Percentiles rank a stretch among this genome's conserved stretches.
Conservation (phyloP, 2,797 vertebrate genomes). For the Acanthurus leucopareius region DNA sequence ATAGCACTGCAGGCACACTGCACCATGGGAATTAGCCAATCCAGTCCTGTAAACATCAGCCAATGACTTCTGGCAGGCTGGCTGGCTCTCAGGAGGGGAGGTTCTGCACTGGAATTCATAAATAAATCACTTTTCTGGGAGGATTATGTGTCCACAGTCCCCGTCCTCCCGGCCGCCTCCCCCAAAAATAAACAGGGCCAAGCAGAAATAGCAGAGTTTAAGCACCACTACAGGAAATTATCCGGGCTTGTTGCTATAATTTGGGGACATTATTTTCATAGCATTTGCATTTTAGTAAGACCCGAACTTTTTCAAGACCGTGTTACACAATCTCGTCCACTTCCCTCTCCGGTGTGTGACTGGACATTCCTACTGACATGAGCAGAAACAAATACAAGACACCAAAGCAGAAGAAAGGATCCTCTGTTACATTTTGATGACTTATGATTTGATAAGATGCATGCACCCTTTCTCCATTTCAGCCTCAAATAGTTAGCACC, state of each 20-base stretch:
- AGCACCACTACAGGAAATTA: slow-evolving; percentile 86
- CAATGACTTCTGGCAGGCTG: slow-evolving; percentile 88
- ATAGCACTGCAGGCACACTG: slow-evolving; percentile 87
- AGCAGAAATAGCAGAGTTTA: slow-evolving; percentile 85
- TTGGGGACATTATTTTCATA: slow-evolving; percentile 81
- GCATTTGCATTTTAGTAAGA: slow-evolving; percentile 79
- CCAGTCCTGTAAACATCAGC: slow-evolving; percentile 89
- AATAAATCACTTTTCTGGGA: slow-evolving; percentile 90
- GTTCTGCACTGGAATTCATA: slow-evolving; percentile 87
- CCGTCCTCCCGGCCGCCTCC: slow-evolving; percentile 58
- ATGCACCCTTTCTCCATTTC: slow-evolving; percentile 23
- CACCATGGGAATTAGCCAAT: slow-evolving; percentile 89
- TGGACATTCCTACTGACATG: slow-evolving; percentile 15
- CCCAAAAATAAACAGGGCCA: slow-evolving; percentile 85
- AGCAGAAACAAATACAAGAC: slow-evolving; percentile 37
- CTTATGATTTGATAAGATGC: slow-evolving; percentile 25
- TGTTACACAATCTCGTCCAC: slow-evolving; percentile 51
- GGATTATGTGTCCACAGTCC: slow-evolving; percentile 86
- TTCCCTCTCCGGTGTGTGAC: slow-evolving; percentile 19
- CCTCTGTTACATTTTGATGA: slow-evolving; percentile 33
- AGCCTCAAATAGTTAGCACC: slow-evolving; percentile 49
- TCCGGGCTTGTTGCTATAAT: slow-evolving; percentile 84
- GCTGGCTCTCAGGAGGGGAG: slow-evolving; percentile 80
- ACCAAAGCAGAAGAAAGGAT: slow-evolving; percentile 25
- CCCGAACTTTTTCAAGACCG: slow-evolving; percentile 42